These are phyloP conservation scores for Callopanchax toddi DNA, from an alignment of 2,113 vertebrate genomes.

Conservation along the genomic window DNA sequence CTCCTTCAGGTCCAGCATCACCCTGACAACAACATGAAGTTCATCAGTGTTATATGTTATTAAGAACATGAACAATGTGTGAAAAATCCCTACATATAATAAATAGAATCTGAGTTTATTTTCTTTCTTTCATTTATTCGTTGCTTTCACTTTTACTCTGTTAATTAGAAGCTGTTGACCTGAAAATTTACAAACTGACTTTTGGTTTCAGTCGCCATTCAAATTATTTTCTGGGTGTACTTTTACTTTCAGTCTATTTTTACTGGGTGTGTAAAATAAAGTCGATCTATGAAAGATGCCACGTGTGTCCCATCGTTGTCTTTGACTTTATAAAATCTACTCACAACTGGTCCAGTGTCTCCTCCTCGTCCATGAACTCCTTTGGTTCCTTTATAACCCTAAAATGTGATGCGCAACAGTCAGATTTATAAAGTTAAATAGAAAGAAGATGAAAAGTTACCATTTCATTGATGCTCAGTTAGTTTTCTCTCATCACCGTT, in stretches of 20 bases:
- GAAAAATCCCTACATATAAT: no score
- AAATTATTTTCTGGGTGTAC: background rate
- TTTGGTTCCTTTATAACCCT: slow-evolving; percentile 85
- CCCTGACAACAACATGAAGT: no score
- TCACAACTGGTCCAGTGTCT: slow-evolving; percentile 78
- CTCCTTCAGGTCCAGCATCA: slow-evolving; percentile 70
- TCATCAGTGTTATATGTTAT: no score
- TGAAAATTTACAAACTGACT: no score
- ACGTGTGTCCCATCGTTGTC: background rate
- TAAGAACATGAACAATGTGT: no score
- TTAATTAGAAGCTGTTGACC: background rate
- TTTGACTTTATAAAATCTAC: slow-evolving; percentile 3
- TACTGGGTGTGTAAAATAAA: background rate
- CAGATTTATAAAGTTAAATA: no score
- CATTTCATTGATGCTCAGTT: no score
- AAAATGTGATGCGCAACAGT: no score
- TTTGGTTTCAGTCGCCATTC: background rate
- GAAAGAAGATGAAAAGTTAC: no score
- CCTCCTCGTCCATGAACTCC: slow-evolving; percentile 79
- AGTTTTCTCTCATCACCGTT: no score
- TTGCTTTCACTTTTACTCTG: slow-evolving; percentile 7
- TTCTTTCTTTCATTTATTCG: no score
- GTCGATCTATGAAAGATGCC: background rate
- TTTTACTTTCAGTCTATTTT: slow-evolving; percentile 16
- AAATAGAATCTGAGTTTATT: no score